These are phyloP conservation scores for Zaprionus capensis DNA, from an alignment of 1,140 invertebrate species.

Conservation along the genomic window DNA sequence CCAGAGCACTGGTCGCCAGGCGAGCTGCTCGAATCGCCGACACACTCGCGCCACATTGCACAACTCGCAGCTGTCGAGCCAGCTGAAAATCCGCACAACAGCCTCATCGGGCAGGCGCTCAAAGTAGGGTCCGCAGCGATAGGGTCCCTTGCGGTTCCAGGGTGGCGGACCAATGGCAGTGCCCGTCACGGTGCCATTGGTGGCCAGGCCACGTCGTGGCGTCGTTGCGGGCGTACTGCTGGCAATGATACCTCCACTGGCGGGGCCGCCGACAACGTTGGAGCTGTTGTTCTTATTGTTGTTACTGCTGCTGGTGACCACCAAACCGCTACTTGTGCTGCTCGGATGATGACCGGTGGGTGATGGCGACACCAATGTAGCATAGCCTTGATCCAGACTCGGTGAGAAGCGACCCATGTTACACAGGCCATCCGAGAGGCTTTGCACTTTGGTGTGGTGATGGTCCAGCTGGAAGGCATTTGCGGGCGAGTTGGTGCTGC, in stretches of 20 bases:
- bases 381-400: constrained; percentile 90
- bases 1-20: constrained; percentile 93
- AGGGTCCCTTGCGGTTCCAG: constrained; percentile 78
- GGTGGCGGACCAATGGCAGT: constrained; percentile 71
- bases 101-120: constrained; percentile 86
- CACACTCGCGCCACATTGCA: constrained; percentile 93
- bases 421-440: constrained; percentile 79
- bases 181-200: constrained; percentile 28
- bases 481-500: constrained; percentile 75
- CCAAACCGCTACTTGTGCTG: constrained; percentile 31
- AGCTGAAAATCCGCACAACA: constrained; percentile 88
- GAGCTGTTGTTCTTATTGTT: constrained; percentile 68
- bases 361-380: constrained; percentile 88
- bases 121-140: constrained; percentile 82
- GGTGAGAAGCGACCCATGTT: constrained; percentile 85
- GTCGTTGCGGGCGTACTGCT: constrained; percentile 75
- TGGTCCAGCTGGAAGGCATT: constrained; percentile 76
- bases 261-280: constrained; percentile 61
- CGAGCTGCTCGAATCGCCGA: constrained; percentile 91
- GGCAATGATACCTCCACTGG: constrained; percentile 55
- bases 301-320: constrained; percentile 15
- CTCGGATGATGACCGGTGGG: constrained; percentile 80
- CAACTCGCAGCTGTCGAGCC: constrained; percentile 91
- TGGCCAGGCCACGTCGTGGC: constrained; percentile 39
- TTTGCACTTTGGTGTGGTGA: constrained; percentile 78